Evolutionary conservation across 2,888 invertebrate genomes (phyloP).

Genomic region (Siphonodentalium dalli): DNA sequence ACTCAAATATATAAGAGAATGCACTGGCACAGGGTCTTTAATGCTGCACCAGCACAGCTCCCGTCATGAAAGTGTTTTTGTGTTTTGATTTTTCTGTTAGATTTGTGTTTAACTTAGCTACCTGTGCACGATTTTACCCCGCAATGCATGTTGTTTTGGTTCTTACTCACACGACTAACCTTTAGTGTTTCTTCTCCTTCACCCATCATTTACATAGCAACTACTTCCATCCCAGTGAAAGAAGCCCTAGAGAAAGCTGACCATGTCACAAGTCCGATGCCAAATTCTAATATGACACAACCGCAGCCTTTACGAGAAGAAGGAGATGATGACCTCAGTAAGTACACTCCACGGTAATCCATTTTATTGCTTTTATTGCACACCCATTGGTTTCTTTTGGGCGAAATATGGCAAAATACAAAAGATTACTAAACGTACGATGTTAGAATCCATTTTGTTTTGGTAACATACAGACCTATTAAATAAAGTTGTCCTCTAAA

Average conservation of each 20-base stretch:
- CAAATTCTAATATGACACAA: too few species aligned
- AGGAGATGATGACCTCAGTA: constrained; percentile 17
- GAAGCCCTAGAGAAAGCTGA: constrained; percentile 11
- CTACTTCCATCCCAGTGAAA: constrained; percentile 12
- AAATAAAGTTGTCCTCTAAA: too few species aligned
- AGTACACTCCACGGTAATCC: neutral
- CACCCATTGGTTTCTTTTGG: too few species aligned
- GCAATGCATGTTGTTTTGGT: neutral
- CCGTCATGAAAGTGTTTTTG: neutral
- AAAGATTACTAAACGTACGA: too few species aligned
- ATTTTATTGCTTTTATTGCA: neutral
- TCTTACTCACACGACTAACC: constrained; percentile 10
- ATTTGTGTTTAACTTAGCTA: neutral
- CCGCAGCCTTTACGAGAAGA: constrained; percentile 15
- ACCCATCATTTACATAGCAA: constrained; percentile 5
- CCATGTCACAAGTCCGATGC: constrained; percentile 5
- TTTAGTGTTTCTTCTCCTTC: neutral
- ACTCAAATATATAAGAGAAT: too few species aligned
- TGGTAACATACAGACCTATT: too few species aligned
- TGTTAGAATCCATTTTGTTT: too few species aligned
- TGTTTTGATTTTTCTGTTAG: neutral
- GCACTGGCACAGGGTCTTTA: too few species aligned
- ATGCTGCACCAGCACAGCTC: too few species aligned
- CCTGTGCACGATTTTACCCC: neutral
- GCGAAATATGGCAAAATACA: too few species aligned